phyloP scores from a whole-genome alignment of 2,797 vertebrate genomes.

The Staurois parvus region DNA sequence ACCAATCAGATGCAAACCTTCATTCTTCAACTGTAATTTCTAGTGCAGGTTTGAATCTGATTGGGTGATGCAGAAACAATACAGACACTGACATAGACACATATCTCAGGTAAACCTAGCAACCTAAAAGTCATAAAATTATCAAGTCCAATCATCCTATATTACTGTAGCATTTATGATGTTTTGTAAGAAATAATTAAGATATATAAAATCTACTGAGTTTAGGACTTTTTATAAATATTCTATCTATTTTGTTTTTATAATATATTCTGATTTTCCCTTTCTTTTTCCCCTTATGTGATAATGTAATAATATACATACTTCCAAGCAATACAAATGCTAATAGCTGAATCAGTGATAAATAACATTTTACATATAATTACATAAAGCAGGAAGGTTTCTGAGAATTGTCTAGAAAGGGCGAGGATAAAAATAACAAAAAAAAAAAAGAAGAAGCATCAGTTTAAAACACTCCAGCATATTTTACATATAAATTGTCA shows the following conservation, averaged over 20 bases:
- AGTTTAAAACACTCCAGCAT: slow-evolving; percentile 43
- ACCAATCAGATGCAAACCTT: neutral
- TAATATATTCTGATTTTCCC: neutral
- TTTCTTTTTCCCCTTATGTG: neutral
- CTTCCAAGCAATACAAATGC: neutral
- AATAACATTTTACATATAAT: neutral
- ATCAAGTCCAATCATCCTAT: too few relatives aligned
- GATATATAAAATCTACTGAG: neutral
- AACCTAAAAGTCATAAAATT: too few relatives aligned
- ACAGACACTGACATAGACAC: neutral
- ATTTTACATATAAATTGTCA: slow-evolving; percentile 60
- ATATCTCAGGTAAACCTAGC: too few relatives aligned
- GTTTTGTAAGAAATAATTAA: neutral
- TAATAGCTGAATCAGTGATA: slow-evolving; percentile 3
- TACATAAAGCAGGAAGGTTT: slow-evolving; percentile 23
- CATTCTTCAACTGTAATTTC: neutral
- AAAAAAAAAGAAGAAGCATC: slow-evolving; percentile 8
- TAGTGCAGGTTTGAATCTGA: neutral
- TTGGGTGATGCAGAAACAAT: neutral
- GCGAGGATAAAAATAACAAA: slow-evolving; percentile 7
- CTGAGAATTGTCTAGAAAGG: slow-evolving; percentile 12
- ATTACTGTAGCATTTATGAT: neutral
- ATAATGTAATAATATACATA: slow-evolving; percentile 1
- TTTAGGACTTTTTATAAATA: neutral
- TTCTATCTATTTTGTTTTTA: neutral